Evolutionary conservation across 2,113 vertebrate genomes (phyloP).

Genomic region (Upupa epops): DNA sequence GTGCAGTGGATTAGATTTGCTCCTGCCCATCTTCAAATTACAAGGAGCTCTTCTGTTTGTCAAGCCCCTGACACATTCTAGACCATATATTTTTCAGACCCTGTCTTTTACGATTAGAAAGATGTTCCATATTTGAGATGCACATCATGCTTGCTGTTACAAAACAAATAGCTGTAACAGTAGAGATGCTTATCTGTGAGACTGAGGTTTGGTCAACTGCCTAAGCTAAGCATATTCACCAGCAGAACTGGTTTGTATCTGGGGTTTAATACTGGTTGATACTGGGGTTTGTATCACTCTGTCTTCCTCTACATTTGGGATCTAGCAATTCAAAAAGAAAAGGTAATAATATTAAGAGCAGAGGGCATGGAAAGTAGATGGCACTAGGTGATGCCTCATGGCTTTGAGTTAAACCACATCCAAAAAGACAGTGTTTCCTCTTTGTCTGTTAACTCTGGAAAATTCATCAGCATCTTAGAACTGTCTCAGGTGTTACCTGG

Average conservation of each 20-base stretch:
- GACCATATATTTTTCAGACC: not conserved
- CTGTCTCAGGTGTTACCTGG: not conserved
- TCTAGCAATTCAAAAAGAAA: not conserved
- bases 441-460: not conserved
- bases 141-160: not conserved
- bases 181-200: not conserved
- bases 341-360: not conserved
- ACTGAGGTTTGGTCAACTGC: not conserved
- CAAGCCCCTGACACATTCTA: not conserved
- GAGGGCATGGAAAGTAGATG: not conserved
- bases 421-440: not conserved
- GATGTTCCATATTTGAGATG: not conserved
- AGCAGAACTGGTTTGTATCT: too few relatives aligned
- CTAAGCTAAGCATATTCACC: not conserved
- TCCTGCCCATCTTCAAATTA: not conserved
- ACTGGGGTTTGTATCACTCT: not conserved
- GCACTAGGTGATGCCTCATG: not conserved
- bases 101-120: not conserved
- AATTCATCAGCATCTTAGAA: not conserved
- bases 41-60: not conserved
- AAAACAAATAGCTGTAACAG: not conserved
- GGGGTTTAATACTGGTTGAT: too few relatives aligned
- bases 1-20: not conserved
- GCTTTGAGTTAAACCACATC: not conserved
- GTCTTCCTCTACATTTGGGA: not conserved